These are phyloP conservation scores for Spheniscus humboldti DNA, from an alignment of 2,797 vertebrate genomes.

Conservation along the genomic window DNA sequence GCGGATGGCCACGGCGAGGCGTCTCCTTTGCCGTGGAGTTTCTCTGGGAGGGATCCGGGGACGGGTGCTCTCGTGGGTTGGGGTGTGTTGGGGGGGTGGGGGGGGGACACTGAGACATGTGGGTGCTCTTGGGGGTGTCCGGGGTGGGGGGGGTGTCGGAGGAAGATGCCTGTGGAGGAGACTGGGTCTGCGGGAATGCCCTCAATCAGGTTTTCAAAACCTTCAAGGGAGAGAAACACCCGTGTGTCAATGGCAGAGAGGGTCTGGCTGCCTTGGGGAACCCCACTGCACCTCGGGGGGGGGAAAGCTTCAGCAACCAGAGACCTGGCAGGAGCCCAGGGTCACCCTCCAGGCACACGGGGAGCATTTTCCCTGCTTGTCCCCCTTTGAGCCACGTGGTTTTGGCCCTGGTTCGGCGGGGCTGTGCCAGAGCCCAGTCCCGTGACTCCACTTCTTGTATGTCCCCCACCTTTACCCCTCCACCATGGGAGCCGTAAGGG, in stretches of 20 bases:
- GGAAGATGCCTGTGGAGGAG: not conserved
- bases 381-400: rapidly evolving
- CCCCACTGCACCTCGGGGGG: not conserved
- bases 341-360: not conserved
- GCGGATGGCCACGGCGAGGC: not conserved
- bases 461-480: not conserved
- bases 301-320: not conserved
- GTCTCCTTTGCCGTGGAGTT: slow-evolving; percentile 17
- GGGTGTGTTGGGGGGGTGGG: not conserved
- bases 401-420: not conserved
- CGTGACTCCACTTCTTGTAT: not conserved
- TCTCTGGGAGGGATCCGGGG: slow-evolving; percentile 26
- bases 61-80: not conserved
- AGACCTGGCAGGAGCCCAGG: not conserved
- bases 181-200: not conserved
- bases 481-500: rapidly evolving
- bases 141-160: not conserved
- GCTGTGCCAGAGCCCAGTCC: not conserved
- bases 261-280: not conserved
- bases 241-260: rapidly evolving
- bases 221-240: not conserved
- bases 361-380: not conserved
- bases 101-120: not conserved
- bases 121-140: not conserved
- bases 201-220: not conserved